phyloP scores from a whole-genome alignment of 23 tunicate species.

The Halocynthia aurantium region DNA sequence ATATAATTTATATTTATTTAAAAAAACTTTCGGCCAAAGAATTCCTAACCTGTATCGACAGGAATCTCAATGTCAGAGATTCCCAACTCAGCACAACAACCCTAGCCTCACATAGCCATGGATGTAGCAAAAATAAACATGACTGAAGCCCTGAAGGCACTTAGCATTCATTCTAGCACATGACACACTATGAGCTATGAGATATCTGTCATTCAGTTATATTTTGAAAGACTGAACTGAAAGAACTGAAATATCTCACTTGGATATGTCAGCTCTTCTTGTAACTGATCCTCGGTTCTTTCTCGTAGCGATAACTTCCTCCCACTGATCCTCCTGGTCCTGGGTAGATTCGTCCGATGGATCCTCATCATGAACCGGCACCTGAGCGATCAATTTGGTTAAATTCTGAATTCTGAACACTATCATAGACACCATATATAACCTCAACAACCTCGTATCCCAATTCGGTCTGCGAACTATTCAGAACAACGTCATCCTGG shows the following conservation, averaged over 20 bases:
- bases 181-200: background rate
- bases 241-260: conserved; percentile 12
- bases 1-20: no score
- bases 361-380: conserved; percentile 32
- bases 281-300: conserved; percentile 73
- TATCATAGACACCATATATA: no score
- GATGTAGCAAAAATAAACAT: no score
- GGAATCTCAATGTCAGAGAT: no score
- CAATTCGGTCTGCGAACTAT: conserved; percentile 11
- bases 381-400: background rate
- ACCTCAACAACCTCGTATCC: conserved; percentile 28
- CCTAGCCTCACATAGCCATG: no score
- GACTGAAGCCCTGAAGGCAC: no score
- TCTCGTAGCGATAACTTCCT: conserved; percentile 71
- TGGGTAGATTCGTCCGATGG: conserved; percentile 11
- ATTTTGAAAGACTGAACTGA: background rate
- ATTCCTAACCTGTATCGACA: no score
- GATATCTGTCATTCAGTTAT: background rate
- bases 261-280: conserved; percentile 68
- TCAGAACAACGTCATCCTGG: conserved; percentile 1
- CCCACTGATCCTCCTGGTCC: conserved; percentile 56
- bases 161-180: background rate
- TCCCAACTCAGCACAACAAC: no score
- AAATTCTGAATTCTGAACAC: no score
- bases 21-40: no score